Conservation (phyloP, 2,797 vertebrate genomes). For the Falco concolor region DNA sequence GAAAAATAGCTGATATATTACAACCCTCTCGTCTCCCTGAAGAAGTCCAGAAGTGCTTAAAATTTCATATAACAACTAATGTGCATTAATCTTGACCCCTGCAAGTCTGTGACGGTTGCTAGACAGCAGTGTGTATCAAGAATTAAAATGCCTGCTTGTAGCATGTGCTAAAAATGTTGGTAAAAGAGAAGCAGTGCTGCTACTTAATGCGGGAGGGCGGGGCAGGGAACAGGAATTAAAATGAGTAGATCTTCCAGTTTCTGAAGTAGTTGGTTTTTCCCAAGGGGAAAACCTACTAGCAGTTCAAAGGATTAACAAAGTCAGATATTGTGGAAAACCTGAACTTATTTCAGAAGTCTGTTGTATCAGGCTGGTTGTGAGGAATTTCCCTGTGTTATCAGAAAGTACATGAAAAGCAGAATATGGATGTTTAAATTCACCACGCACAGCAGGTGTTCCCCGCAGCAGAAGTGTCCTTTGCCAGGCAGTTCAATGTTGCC, state of each 20-base stretch:
- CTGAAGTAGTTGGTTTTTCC: background rate
- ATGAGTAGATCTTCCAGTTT: background rate
- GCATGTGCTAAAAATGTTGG: background rate
- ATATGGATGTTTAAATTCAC: background rate
- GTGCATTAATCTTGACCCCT: constrained; percentile 2
- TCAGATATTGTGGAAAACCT: background rate
- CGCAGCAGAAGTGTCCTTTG: background rate
- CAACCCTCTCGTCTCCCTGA: background rate
- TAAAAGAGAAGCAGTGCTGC: background rate
- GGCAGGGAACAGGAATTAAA: background rate
- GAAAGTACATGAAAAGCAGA: background rate
- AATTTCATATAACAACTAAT: background rate
- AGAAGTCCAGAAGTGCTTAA: constrained; percentile 25
- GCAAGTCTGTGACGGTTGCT: background rate
- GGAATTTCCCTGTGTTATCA: background rate
- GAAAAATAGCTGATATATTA: background rate
- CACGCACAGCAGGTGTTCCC: background rate
- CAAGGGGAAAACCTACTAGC: too few relatives aligned
- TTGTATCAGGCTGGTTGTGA: background rate
- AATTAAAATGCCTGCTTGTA: constrained; percentile 2
- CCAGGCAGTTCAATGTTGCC: background rate
- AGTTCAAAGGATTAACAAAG: background rate
- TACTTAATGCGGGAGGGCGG: background rate
- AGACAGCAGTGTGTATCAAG: background rate
- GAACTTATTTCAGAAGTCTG: background rate